Evolutionary conservation across 1,140 invertebrate genomes (phyloP), one percentile per base, ranked within the genome.

Genomic region (Hormaphis cornu): DNA sequence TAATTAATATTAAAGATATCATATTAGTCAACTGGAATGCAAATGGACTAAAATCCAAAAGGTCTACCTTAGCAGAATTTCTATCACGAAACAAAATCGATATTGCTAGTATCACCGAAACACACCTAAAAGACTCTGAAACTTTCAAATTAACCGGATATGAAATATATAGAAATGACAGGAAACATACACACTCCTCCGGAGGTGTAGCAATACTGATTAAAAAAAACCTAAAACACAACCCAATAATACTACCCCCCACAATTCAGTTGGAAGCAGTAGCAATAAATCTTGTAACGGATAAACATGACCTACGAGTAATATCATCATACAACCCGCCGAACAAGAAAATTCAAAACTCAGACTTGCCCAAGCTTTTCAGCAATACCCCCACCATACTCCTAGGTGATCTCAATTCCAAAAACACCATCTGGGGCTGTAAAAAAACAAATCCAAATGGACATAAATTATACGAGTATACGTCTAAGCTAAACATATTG

Each of bases 381-480:
- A 30, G 20, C 2, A 20, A 42, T 9, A 22, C 9, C 10, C 69
- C 52, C 12, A 56, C 20, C n/a, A 37, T 56, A 33, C 28, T 56
- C n/a, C 14, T 40, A 53, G 52, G 69, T 3, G 69, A 70, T 12
- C 33, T 70, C 0, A 70, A 70, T 20, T 70, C 44, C 22, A 59
- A 70, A n/a, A 18, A 70, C 26, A 2, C n/a, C 14, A 42, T 0
- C 9, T 58, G 69, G 35, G 40, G 52, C 10, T 56, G 28, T 9
- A 2, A 22, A 18, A 42, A 33, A 0, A 30, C 37, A 22, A 70
- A 70, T n/a, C 50, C 48, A 35, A 70, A 70, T 28, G 52, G 33
- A 3, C 14, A 6, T 18, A 56, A 9, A 37, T 30, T 53, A 14
- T 24, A 30, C 35, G 18, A 70, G 14, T 18, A 22, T 37, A 16